Evolutionary conservation across 2,113 vertebrate genomes (phyloP).

Genomic region (Myotis yumanensis): DNA sequence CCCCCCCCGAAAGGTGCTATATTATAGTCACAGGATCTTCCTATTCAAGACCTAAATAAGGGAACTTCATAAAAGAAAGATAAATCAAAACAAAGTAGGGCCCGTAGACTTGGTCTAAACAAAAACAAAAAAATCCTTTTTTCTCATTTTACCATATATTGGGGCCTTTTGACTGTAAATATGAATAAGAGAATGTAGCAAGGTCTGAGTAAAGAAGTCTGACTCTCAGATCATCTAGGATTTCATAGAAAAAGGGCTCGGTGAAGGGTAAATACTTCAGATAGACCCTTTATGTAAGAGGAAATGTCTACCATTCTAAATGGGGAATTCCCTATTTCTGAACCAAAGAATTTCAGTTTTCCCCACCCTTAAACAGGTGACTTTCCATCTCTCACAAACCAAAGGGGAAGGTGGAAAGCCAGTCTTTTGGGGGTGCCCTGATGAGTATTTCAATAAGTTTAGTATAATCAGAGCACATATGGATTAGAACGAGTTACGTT

Average conservation of each 20-base stretch:
- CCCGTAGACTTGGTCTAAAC: background rate
- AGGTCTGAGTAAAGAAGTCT: background rate
- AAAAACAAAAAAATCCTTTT: background rate
- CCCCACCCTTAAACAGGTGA: conserved; percentile 56
- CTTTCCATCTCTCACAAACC: conserved; percentile 73
- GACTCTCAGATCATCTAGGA: conserved; percentile 33
- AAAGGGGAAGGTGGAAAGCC: conserved; percentile 72
- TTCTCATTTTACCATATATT: background rate
- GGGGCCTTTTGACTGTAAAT: background rate
- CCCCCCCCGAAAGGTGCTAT: background rate
- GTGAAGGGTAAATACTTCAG: background rate
- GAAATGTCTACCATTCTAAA: conserved; percentile 60
- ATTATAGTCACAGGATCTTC: conserved; percentile 1
- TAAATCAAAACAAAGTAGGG: background rate
- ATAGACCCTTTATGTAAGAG: conserved; percentile 7
- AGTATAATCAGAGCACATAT: conserved; percentile 61
- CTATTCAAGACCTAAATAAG: conserved; percentile 24
- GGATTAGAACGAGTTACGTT: conserved; percentile 65
- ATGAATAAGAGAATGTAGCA: background rate
- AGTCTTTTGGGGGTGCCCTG: conserved; percentile 55
- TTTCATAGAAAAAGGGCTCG: conserved; percentile 10
- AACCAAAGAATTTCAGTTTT: conserved; percentile 70
- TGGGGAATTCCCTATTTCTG: conserved; percentile 68
- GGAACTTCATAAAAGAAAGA: background rate
- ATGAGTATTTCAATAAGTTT: conserved; percentile 70